Percentiles rank a stretch among this genome's conserved stretches.
These are phyloP conservation scores for Laticauda laticaudata DNA, from an alignment of 2,113 vertebrate genomes.

Conservation along the genomic window DNA sequence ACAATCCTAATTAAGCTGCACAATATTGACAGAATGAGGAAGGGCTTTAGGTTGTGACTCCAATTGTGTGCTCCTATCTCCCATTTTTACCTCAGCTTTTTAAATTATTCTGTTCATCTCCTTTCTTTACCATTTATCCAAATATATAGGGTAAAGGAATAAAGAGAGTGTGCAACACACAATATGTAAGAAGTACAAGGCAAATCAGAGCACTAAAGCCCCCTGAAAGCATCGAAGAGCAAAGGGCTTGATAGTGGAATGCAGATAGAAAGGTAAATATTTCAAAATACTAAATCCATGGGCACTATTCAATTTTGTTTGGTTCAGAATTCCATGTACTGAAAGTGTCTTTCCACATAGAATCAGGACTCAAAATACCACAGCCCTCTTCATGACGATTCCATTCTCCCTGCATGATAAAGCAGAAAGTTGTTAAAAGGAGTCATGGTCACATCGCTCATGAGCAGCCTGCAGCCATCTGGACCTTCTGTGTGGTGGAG, in stretches of 20 bases:
- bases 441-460: constrained; percentile 10
- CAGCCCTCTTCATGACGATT: not conserved
- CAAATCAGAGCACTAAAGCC: not conserved
- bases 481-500: constrained; percentile 20
- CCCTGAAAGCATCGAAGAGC: not conserved
- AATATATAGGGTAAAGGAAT: not conserved
- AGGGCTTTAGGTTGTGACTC: not conserved
- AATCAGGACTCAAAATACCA: not conserved
- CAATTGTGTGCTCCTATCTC: not conserved
- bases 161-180: not conserved
- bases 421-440: constrained; percentile 5
- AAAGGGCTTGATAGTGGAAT: not conserved
- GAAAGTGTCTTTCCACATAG: not conserved
- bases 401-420: not conserved
- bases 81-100: not conserved
- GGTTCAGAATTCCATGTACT: not conserved
- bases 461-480: constrained; percentile 12
- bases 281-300: not conserved
- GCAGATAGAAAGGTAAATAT: not conserved
- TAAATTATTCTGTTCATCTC: not conserved
- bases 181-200: not conserved
- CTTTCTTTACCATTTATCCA: not conserved
- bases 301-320: not conserved
- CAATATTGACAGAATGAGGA: not conserved
- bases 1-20: not conserved